Percentiles rank a stretch among this genome's conserved stretches.
Evolutionary conservation across 2,888 invertebrate genomes (phyloP).

Genomic region (Aphodius granarius): DNA sequence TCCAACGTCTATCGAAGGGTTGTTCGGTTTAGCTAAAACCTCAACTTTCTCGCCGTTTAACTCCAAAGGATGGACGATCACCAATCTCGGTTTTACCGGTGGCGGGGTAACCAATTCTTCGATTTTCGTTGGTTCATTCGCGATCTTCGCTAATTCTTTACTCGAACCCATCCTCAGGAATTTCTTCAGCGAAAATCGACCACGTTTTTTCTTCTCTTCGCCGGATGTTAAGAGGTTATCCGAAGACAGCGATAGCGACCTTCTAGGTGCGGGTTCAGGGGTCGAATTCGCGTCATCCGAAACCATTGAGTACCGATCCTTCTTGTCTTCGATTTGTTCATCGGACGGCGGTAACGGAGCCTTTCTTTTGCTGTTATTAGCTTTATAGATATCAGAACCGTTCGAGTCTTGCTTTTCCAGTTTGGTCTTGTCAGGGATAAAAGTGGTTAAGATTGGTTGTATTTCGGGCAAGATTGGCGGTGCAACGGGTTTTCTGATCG

Average conservation of each 20-base stretch:
- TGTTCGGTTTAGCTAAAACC: constrained; percentile 58
- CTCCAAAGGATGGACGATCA: constrained; percentile 87
- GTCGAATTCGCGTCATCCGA: constrained; percentile 60
- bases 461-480: constrained; percentile 30
- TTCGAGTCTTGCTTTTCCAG: constrained; percentile 62
- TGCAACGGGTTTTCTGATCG: constrained; percentile 43
- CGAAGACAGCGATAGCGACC: constrained; percentile 73
- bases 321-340: constrained; percentile 67
- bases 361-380: constrained; percentile 65
- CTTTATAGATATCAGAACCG: constrained; percentile 51
- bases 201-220: constrained; percentile 60
- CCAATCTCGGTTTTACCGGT: constrained; percentile 72
- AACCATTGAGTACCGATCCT: constrained; percentile 68
- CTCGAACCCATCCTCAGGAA: constrained; percentile 77
- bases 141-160: constrained; percentile 67
- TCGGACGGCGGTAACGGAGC: constrained; percentile 76
- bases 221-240: constrained; percentile 62
- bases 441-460: constrained; percentile 41
- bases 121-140: constrained; percentile 55
- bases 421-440: constrained; percentile 42
- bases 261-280: constrained; percentile 70
- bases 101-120: constrained; percentile 62
- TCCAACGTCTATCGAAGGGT: constrained; percentile 9
- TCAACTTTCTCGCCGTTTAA: constrained; percentile 81
- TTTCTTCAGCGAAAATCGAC: constrained; percentile 81